phyloP scores from a whole-genome alignment of 2,797 vertebrate species.

The Sylvia borin region DNA sequence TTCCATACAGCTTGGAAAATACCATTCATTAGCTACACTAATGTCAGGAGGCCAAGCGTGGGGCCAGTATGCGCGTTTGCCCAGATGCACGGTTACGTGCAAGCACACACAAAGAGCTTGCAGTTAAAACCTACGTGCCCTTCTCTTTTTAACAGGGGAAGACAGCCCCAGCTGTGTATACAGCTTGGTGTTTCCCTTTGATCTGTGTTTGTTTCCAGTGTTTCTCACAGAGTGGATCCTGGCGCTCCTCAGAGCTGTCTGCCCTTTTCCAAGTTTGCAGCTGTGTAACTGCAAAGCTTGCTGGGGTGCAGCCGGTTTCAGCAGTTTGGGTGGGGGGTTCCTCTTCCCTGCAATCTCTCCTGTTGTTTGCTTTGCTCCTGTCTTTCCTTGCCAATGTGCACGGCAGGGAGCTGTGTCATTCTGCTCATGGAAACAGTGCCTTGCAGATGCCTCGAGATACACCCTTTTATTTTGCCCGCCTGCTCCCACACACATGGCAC shows the following conservation, averaged over 20 bases:
- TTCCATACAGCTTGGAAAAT: neutral
- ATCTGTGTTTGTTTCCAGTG: slow-evolving; percentile 50
- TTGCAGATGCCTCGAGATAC: neutral
- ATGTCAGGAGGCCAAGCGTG: neutral
- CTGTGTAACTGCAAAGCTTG: neutral
- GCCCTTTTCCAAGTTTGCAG: slow-evolving; percentile 8
- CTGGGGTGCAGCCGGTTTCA: neutral
- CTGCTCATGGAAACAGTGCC: neutral
- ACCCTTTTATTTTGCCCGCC: neutral
- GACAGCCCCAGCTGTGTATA: slow-evolving; percentile 52
- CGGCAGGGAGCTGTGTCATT: neutral
- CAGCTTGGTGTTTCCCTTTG: slow-evolving; percentile 50
- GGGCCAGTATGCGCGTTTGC: accelerated
- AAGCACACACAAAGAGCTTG: slow-evolving; percentile 2
- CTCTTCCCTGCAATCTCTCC: neutral
- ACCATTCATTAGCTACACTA: neutral
- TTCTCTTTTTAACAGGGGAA: neutral
- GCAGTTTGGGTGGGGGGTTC: neutral
- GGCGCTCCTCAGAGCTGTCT: neutral
- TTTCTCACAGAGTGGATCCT: slow-evolving; percentile 11
- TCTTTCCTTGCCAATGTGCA: neutral
- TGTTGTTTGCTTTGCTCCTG: neutral
- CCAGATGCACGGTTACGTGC: slow-evolving; percentile 26
- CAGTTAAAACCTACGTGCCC: neutral
- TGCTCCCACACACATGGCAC: accelerated